Evolutionary conservation across 2,888 invertebrate species (phyloP).

Genomic region (Osmoderma eremita): DNA sequence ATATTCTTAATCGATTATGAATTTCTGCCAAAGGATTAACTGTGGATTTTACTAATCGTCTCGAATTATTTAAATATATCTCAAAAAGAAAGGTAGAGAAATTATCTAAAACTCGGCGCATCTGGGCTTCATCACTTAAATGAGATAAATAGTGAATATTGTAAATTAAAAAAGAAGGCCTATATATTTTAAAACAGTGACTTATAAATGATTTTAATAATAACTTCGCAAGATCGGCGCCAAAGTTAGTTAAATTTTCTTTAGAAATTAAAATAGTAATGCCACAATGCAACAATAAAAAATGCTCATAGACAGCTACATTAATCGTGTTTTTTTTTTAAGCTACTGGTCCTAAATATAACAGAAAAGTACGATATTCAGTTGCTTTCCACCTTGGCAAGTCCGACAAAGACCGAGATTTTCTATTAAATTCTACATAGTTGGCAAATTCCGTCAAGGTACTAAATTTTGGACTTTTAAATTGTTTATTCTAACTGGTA

Average conservation of each 20-base stretch:
- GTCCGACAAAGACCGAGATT: slow-evolving; percentile 30
- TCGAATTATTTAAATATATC: slow-evolving; percentile 33
- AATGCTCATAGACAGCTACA: slow-evolving; percentile 40
- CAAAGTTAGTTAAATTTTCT: slow-evolving; percentile 28
- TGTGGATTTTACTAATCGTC: slow-evolving; percentile 9
- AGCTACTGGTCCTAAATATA: slow-evolving; percentile 43
- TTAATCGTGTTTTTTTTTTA: slow-evolving; percentile 30
- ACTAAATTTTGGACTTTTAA: too few relatives aligned
- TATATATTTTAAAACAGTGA: slow-evolving; percentile 29
- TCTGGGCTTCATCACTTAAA: slow-evolving; percentile 28
- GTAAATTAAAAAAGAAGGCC: slow-evolving; percentile 28
- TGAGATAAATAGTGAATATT: slow-evolving; percentile 32
- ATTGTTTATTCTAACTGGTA: not conserved
- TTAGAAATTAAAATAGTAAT: slow-evolving; percentile 35
- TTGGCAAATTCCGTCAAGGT: not conserved
- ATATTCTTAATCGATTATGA: too few relatives aligned
- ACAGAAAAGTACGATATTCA: slow-evolving; percentile 42
- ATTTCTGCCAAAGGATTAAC: slow-evolving; percentile 32
- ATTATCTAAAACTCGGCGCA: slow-evolving; percentile 29
- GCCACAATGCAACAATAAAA: slow-evolving; percentile 39
- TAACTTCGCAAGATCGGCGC: slow-evolving; percentile 38
- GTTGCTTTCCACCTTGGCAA: slow-evolving; percentile 46
- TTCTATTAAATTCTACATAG: too few relatives aligned
- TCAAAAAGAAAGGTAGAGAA: slow-evolving; percentile 38
- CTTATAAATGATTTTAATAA: slow-evolving; percentile 35